Base-by-base conservation (phyloP, 1,140 invertebrate species). In the Drosophila insularis region DNA sequence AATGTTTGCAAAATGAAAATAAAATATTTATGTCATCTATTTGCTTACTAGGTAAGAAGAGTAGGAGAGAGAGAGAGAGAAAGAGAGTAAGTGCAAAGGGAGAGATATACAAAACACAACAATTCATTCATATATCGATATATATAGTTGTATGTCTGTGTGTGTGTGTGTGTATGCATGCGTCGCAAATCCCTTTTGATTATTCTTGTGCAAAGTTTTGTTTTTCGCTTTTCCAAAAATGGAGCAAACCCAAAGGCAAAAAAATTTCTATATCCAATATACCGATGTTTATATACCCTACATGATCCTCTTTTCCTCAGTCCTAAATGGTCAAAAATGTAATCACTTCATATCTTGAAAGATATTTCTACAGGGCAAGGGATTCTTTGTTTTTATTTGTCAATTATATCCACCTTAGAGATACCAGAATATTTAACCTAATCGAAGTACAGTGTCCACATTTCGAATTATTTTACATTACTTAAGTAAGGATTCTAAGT, bases 1-100 rank as follows among this genome's bases (percentile, higher is more conserved):
- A 67, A 54, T 53, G 19, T 59, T 74, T 55, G 21, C 43, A 56
- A 68, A 72, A 82, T 75, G 65, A 76, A 76, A 79, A 70, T 84
- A 56, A 84, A 84, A 76, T 84, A 84, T 84, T 84, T 79, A 84
- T 84, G 63, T 27, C 67, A 61, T 58, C 68, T 61, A 61, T 78
- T 68, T 60, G 63, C 40, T 40, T 27, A 61, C 39, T 55, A 27
- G 23, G 23, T 11, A 23, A 23, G 21, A 5, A 54, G 11, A 8
- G 7, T 1, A 17, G 21, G n/a, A 23, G 11, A 21, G 46, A 13
- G 11, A 31, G 54, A 17, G 43, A 21, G 4, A 27, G 53, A 6
- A 13, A 0, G 21, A 4, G 11, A 13, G 13, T 5, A 11, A 5
- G n/a, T n/a, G n/a, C n/a, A 14, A n/a, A 31, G 23, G 23, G 11